Evolutionary conservation across 2,797 vertebrate species (phyloP), one percentile per base, ranked within the genome.

Genomic region (Phyllotis vaccarum): DNA sequence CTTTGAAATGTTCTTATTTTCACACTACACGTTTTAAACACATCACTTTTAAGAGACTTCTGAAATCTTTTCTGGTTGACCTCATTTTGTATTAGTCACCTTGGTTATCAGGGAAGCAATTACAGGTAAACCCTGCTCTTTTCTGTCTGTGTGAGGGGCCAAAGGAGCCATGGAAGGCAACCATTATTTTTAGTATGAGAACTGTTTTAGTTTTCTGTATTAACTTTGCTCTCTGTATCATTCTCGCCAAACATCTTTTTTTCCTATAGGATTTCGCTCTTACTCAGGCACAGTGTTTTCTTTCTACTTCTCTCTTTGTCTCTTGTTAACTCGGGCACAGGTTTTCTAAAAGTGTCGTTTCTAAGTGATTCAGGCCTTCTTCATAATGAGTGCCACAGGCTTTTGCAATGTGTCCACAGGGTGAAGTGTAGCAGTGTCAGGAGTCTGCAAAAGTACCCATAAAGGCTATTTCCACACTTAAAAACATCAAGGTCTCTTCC

Each of bases 1-100:
- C 93, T 94, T 95, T 96, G 85, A 90, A 94, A 86, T 92, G 37
- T 75, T 85, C 86, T 91, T 95, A 93, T 86, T 91, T 96, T 97
- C 13, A 1, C 31, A 90, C 60, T 75, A 58, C 2, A 43, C n/a
- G 24, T 95, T 92, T 93, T 93, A 94, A 95, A 89, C 37, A 90
- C 90, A 95, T 95, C 54, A 82, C 76, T 96, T 52, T 96, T 31
- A 95, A 66, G 58, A 95, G 75, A 74, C 72, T 90, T 93, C 68
- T 75, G 85, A 94, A 91, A 56, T 94, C 24, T 49, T 95, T 97
- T 96, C 79, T 46, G 46, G 52, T 75, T 62, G 95, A 83, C 31
- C 16, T 91, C 31, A 93, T 96, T 98, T 96, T 97, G 90, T 74
- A 93, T 94, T 93, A 70, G 86, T 14, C 43, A 87, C 64, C 0